Percentiles rank a stretch among this genome's conserved stretches.
Conservation (phyloP, 2,888 invertebrate species). For the Torymus auratus region DNA sequence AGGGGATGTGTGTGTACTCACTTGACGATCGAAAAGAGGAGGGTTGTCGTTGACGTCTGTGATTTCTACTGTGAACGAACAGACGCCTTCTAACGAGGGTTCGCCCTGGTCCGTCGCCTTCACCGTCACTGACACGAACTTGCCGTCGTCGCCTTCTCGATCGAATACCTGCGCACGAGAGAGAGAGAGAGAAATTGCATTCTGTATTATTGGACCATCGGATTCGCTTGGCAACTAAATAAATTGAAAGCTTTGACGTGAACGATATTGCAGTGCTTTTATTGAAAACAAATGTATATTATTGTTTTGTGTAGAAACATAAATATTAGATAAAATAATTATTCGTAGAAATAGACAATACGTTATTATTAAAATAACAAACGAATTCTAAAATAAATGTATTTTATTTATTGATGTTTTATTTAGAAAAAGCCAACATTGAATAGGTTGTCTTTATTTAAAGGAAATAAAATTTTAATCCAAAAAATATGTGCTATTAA, state of each 20-base stretch:
- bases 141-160: constrained; percentile 96
- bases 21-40: constrained; percentile 95
- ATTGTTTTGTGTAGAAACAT: neutral
- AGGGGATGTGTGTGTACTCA: constrained; percentile 75
- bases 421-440: too few relatives aligned
- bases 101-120: constrained; percentile 99
- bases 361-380: too few relatives aligned
- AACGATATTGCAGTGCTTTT: too few relatives aligned
- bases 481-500: too few relatives aligned
- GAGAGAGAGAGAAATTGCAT: constrained; percentile 46
- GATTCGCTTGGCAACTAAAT: too few relatives aligned
- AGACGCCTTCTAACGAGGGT: constrained; percentile 97
- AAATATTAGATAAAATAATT: neutral
- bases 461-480: too few relatives aligned
- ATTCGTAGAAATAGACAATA: too few relatives aligned
- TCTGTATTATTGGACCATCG: neutral
- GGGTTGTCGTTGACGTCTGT: constrained; percentile 99
- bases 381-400: too few relatives aligned
- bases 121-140: constrained; percentile 96
- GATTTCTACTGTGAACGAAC: constrained; percentile 98
- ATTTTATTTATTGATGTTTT: too few relatives aligned
- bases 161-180: constrained; percentile 85
- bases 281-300: too few relatives aligned
- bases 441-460: too few relatives aligned
- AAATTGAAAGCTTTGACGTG: too few relatives aligned